phyloP scores from a whole-genome alignment of 2,113 vertebrate species.

The Ceyx margarethae region DNA sequence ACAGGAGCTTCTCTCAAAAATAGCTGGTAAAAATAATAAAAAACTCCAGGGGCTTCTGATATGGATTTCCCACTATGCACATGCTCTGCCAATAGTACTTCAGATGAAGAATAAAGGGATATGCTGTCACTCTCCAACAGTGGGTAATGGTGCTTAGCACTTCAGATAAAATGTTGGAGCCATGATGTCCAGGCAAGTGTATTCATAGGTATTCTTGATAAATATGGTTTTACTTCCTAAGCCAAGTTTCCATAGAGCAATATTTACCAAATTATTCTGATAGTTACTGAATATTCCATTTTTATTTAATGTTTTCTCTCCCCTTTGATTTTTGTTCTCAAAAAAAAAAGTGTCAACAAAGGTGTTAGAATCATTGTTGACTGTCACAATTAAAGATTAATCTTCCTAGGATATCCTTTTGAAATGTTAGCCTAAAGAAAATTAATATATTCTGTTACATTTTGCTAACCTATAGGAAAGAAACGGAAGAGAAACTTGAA shows the following conservation, averaged over 20 bases:
- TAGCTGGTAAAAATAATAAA: neutral
- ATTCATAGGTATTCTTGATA: neutral
- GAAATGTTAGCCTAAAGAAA: neutral
- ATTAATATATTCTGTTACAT: neutral
- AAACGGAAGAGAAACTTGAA: neutral
- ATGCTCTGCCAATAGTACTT: neutral
- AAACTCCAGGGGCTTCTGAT: neutral
- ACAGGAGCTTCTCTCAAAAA: neutral
- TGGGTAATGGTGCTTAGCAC: neutral
- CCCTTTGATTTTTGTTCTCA: neutral
- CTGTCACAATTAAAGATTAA: neutral
- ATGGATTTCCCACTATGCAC: neutral
- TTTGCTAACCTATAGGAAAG: neutral
- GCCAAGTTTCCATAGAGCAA: neutral
- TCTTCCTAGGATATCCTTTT: neutral
- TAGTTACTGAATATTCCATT: neutral
- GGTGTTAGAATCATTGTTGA: neutral
- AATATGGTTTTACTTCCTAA: neutral
- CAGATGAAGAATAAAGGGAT: neutral
- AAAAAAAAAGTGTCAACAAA: neutral
- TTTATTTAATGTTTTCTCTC: neutral
- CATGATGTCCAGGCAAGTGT: neutral
- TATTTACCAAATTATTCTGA: neutral
- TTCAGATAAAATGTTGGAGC: constrained; percentile 6
- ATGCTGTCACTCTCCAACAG: neutral